Evolutionary conservation across 2,888 invertebrate species (phyloP).

Genomic region (Drosophila acutilabella): DNA sequence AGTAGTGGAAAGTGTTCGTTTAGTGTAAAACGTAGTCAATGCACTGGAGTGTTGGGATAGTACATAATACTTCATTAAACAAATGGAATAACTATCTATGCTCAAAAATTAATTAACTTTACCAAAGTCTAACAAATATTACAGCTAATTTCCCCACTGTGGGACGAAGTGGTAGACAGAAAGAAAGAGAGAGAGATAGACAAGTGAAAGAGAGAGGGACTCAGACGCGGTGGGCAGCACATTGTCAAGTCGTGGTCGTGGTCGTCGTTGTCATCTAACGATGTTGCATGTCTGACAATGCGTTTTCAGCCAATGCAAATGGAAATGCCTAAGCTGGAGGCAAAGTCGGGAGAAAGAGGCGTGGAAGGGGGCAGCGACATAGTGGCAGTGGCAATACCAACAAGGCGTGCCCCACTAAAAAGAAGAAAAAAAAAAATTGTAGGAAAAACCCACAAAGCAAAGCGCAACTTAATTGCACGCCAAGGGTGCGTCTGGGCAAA

Average conservation of each 20-base stretch:
- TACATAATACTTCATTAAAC: too few relatives aligned
- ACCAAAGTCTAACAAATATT: too few relatives aligned
- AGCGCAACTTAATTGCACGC: conserved; percentile 75
- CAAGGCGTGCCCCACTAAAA: conserved; percentile 65
- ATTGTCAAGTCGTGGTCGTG: conserved; percentile 42
- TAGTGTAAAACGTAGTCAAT: too few relatives aligned
- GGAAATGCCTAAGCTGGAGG: conserved; percentile 11
- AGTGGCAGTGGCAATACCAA: conserved; percentile 25
- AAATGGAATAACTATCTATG: too few relatives aligned
- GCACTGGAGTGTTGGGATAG: too few relatives aligned
- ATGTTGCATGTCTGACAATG: conserved; percentile 70
- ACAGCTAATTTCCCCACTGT: neutral
- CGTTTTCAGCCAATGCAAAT: conserved; percentile 72
- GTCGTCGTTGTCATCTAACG: conserved; percentile 63
- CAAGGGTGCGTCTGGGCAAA: conserved; percentile 39
- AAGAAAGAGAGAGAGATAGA: neutral
- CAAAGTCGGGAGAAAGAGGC: conserved; percentile 2
- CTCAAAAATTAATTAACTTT: too few relatives aligned
- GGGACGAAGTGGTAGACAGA: neutral
- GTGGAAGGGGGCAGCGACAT: neutral
- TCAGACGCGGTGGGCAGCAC: conserved; percentile 46
- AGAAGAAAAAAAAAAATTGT: conserved; percentile 20
- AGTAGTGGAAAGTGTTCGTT: neutral
- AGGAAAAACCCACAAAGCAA: conserved; percentile 74
- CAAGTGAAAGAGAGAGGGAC: neutral